phyloP scores from a whole-genome alignment of 2,113 vertebrate genomes.

The Salvelinus namaycush region DNA sequence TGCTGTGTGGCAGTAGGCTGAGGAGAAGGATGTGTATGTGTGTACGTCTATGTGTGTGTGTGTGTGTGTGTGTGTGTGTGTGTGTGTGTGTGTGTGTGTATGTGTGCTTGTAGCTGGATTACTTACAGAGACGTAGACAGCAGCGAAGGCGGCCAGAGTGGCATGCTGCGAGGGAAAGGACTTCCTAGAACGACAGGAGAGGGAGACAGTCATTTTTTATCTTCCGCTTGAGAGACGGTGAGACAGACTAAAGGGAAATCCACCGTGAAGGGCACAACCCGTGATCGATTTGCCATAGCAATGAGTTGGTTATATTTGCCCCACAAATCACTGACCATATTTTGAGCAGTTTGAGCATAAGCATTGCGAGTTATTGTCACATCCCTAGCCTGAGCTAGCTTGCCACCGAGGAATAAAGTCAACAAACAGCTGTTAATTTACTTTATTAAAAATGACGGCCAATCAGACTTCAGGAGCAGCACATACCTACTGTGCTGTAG shows the following conservation, averaged over 20 bases:
- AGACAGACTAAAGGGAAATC: background rate
- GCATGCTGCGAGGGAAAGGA: slow-evolving; percentile 78
- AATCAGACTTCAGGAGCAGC: no score
- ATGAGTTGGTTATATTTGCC: no score
- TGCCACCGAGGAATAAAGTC: no score
- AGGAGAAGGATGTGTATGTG: background rate
- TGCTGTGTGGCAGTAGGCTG: background rate
- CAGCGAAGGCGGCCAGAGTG: slow-evolving; percentile 74
- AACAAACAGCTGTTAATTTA: no score
- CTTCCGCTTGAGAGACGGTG: background rate
- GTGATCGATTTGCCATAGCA: no score
- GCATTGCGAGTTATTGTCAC: no score
- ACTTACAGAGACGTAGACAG: slow-evolving; percentile 78
- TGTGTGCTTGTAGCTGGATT: background rate
- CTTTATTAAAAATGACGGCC: no score
- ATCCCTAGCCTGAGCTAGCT: no score
- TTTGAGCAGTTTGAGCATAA: no score
- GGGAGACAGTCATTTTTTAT: background rate
- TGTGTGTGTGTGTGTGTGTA: background rate
- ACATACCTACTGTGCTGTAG: no score
- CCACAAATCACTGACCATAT: no score
- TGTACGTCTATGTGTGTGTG: background rate
- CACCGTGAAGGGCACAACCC: background rate
- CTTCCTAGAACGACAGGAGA: slow-evolving; percentile 58
- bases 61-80: background rate